Evolutionary conservation across 2,113 vertebrate species (phyloP).

Genomic region (Lepisosteus oculatus): DNA sequence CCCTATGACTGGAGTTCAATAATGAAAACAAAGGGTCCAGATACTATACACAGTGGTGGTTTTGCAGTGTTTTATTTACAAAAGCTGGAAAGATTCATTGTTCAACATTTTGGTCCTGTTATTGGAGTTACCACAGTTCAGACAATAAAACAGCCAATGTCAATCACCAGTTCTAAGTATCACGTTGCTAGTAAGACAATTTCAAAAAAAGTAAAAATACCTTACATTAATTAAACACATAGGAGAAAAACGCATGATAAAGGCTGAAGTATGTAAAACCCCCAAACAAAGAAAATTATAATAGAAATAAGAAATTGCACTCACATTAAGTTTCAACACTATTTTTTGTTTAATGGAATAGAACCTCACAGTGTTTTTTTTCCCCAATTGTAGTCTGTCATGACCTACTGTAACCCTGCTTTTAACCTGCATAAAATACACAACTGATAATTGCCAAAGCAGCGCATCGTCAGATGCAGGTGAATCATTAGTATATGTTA

Average conservation of each 20-base stretch:
- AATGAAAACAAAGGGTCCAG: too few relatives aligned
- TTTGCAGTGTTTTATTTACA: too few relatives aligned
- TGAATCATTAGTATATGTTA: too few relatives aligned
- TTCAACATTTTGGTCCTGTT: constrained; percentile 72
- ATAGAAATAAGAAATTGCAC: constrained; percentile 4
- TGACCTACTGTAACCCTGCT: too few relatives aligned
- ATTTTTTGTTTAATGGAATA: not conserved
- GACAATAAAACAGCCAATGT: constrained; percentile 71
- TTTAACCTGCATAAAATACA: too few relatives aligned
- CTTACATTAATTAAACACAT: constrained; percentile 27
- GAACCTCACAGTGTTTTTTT: too few relatives aligned
- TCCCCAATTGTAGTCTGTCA: too few relatives aligned
- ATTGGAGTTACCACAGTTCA: constrained; percentile 71
- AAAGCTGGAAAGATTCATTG: not conserved
- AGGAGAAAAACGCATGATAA: constrained; percentile 33
- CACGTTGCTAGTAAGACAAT: constrained; percentile 61
- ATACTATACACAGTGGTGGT: too few relatives aligned
- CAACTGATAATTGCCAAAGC: too few relatives aligned
- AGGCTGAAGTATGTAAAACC: constrained; percentile 31
- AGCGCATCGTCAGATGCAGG: too few relatives aligned
- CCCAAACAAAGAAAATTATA: constrained; percentile 10
- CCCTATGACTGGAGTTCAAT: too few relatives aligned
- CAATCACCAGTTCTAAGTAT: constrained; percentile 64
- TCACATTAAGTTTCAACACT: constrained; percentile 10
- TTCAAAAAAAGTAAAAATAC: constrained; percentile 59